Conservation (phyloP, 2,113 vertebrate species). For the Nesospiza acunhae region DNA sequence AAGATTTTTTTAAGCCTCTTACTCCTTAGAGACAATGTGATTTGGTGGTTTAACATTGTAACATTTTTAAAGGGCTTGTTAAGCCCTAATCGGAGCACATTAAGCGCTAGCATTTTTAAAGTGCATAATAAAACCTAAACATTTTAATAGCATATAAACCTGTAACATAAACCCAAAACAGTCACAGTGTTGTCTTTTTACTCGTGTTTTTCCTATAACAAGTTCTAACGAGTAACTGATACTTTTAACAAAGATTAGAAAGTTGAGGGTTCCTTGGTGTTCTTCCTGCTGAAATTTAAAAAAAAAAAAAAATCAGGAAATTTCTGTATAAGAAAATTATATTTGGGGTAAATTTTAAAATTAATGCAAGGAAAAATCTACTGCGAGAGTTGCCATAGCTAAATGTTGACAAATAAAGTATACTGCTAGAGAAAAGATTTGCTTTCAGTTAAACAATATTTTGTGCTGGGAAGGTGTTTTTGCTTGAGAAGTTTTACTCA, state of each 20-base stretch:
- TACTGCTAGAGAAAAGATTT: background rate
- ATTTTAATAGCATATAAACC: slow-evolving; percentile 52
- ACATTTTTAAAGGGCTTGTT: slow-evolving; percentile 49
- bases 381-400: background rate
- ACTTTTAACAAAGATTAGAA: background rate
- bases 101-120: slow-evolving; percentile 37
- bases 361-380: background rate
- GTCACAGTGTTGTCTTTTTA: slow-evolving; percentile 36
- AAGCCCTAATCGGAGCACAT: slow-evolving; percentile 47
- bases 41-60: slow-evolving; percentile 55
- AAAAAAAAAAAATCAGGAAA: background rate
- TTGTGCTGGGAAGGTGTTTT: background rate
- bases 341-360: background rate
- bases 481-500: background rate
- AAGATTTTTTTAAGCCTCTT: slow-evolving; percentile 52
- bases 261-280: background rate
- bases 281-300: background rate
- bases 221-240: background rate
- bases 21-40: slow-evolving; percentile 37
- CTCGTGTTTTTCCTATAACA: slow-evolving; percentile 24
- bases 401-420: background rate
- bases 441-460: background rate
- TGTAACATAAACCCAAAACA: slow-evolving; percentile 44
- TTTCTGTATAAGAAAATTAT: background rate
- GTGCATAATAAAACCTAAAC: slow-evolving; percentile 44